These are phyloP conservation scores for Cheilosia vernalis DNA, from an alignment of 2,888 invertebrate genomes.

Conservation along the genomic window DNA sequence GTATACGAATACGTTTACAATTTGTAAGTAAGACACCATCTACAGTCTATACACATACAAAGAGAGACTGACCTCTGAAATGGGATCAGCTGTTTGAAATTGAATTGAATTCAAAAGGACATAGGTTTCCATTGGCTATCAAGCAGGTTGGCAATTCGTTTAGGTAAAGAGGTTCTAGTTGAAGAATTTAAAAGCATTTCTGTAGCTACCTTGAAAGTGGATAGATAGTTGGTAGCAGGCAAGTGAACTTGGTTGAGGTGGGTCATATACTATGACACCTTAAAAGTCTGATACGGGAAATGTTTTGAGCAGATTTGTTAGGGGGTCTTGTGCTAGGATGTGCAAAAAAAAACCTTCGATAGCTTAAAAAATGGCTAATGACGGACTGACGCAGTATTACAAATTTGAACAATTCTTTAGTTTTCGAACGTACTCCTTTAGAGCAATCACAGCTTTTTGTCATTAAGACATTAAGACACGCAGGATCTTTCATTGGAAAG, in stretches of 20 bases:
- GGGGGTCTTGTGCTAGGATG: too few relatives aligned
- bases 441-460: too few relatives aligned
- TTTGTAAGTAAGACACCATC: neutral
- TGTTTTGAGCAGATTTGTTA: too few relatives aligned
- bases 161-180: neutral
- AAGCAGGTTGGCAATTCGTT: conserved; percentile 29
- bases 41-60: neutral
- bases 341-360: too few relatives aligned
- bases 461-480: too few relatives aligned
- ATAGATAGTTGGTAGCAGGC: too few relatives aligned
- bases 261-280: neutral
- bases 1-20: conserved; percentile 5
- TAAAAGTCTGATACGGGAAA: neutral
- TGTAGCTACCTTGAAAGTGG: too few relatives aligned
- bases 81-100: conserved; percentile 58
- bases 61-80: conserved; percentile 1
- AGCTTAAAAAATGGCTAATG: too few relatives aligned
- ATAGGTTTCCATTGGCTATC: conserved; percentile 42
- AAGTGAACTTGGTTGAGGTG: neutral
- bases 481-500: too few relatives aligned
- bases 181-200: conserved; percentile 4
- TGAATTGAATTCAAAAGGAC: conserved; percentile 52
- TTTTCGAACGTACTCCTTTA: too few relatives aligned
- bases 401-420: too few relatives aligned
- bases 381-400: too few relatives aligned